Conservation (phyloP, 2,797 vertebrate genomes). For the Cossypha caffra region DNA sequence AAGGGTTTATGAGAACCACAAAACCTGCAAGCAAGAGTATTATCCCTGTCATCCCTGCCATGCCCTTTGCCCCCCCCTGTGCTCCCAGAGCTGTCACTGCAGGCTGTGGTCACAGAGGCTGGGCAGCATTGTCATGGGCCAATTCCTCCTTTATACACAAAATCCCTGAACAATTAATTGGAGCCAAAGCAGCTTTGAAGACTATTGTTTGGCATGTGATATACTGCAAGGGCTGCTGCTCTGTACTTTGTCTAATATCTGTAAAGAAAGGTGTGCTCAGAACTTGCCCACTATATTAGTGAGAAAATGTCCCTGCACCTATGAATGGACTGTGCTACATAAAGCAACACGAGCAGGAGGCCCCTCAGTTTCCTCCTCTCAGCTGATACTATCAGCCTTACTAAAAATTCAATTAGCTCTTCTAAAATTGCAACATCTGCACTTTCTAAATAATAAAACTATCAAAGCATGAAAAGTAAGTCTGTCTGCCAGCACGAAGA, state of each 20-base stretch:
- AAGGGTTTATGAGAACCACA: neutral
- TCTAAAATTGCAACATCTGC: constrained; percentile 41
- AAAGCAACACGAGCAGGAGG: neutral
- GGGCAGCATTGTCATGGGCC: rapidly evolving
- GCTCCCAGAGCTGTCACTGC: neutral
- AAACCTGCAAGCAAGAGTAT: neutral
- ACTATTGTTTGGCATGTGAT: neutral
- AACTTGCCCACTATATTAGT: neutral
- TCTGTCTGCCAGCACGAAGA: neutral
- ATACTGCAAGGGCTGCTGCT: neutral
- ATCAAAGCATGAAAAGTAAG: constrained; percentile 31
- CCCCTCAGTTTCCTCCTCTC: neutral
- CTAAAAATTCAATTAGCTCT: constrained; percentile 21
- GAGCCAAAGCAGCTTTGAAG: neutral
- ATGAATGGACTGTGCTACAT: neutral
- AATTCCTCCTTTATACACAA: neutral
- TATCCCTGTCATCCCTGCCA: rapidly evolving
- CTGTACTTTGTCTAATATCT: neutral
- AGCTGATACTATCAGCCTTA: neutral
- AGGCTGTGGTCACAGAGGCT: neutral
- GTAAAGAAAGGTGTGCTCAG: neutral
- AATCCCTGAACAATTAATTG: neutral
- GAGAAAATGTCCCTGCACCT: neutral
- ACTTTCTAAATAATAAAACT: constrained; percentile 36
- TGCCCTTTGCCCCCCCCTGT: neutral